Evolutionary conservation across 2,888 invertebrate species (phyloP), one percentile per base, ranked within the genome.

Genomic region (Neocrepidodera transversa): DNA sequence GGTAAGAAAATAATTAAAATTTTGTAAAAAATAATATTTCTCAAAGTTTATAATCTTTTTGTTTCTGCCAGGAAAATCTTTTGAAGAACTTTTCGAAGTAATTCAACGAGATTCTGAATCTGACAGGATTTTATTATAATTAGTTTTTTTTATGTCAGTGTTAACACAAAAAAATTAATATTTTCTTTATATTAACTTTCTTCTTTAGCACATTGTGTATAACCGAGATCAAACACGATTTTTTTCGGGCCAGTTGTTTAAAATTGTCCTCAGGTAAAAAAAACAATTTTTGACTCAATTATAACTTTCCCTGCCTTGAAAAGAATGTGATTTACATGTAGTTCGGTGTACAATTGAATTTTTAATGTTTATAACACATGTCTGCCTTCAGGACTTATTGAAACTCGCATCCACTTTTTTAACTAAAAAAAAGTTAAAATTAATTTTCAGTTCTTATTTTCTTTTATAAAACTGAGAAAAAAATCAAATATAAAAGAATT

Each of bases 271-370:
- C 8, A 5, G 52, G 11, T 45, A 50, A 10, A 38, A 45, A 49
- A 55, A 55, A 51, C 26, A 60, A 50, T 45, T 55, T 36, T 45
- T 51, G 13, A 40, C 45, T 11, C 42, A 43, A 60, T 55, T 60
- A 55, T 50, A 57, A 49, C 47, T 52, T 58, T 38, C 1, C 3
- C 13, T 36, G 30, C 5, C 47, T 18, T 23, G 23, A 49, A 47
- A 47, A 45, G 47, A 47, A 30, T 11, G 28, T 30, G 18, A 40
- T 55, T 60, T 43, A 55, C 20, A 45, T 51, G 16, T 50, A 50
- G 26, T 2, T 26, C n/a, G n/a, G 10, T 30, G 18, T 48, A 48
- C 23, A 23, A 42, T 20, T 40, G 28, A 51, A 47, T 49, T 28
- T 18, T 40, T 38, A 30, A 30, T 48, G 20, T 40, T 38, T 42